Evolutionary conservation across 2,888 invertebrate genomes (phyloP), one percentile per base, ranked within the genome.

Genomic region (Arctia plantaginis): DNA sequence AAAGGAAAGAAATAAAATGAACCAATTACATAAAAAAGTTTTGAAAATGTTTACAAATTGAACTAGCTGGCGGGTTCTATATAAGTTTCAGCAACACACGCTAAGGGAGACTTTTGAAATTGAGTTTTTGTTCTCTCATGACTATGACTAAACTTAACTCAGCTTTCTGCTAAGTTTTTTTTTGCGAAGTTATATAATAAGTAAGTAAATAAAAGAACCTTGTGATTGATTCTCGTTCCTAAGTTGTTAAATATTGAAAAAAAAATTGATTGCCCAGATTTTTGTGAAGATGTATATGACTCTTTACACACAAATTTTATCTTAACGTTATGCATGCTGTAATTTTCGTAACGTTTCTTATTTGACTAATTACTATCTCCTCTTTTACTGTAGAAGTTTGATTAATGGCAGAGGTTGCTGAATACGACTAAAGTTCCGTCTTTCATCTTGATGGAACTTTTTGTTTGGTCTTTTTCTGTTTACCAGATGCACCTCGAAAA

Each of bases 41-140:
- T 13, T 69, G n/a, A 35, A 35, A 3, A 35, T 35, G 35, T 35
- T 35, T n/a, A 76, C 65, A 73, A 69, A 75, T 72, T 80, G 51
- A 76, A 77, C 71, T 66, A 47, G 47, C 68, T 75, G 67, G 55
- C 69, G 51, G 3, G 77, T 79, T 70, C 65, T 59, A 68, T 71
- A 71, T 79, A 76, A 76, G 74, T 77, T 83, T 73, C 35, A 81
- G 74, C 75, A 76, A 75, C 75, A 80, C 69, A 75, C 76, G 65
- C 72, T 51, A n/a, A 55, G 74, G 59, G 68, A 39, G 69, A 76
- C 77, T 78, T 80, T 75, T 66, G 47, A 77, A 81, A 81, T 83
- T 81, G 69, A 75, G 82, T 81, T 79, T 83, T 83, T 80, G 55
- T 69, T 47, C 41, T 39, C 23, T 64, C 13, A n/a, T 55, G n/a